Evolutionary conservation across 2,888 invertebrate genomes (phyloP), one percentile per base, ranked within the genome.

Genomic region (Ganaspis brasiliensis): DNA sequence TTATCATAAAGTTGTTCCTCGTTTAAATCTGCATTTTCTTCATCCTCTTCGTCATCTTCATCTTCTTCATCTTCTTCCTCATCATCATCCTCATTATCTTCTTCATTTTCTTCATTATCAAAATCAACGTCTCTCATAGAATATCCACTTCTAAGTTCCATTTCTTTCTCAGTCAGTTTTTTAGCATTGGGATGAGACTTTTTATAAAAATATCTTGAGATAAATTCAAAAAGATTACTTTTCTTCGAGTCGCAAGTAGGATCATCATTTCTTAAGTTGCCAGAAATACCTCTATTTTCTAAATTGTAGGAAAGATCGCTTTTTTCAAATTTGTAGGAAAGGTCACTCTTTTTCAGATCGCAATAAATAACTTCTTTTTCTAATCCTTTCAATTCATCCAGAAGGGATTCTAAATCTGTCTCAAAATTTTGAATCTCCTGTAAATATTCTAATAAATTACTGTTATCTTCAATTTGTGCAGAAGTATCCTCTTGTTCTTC

Each of bases 71-170:
- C n/a, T n/a, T n/a, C n/a, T n/a, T n/a, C n/a, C n/a, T n/a, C n/a
- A n/a, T n/a, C n/a, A n/a, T n/a, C n/a, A n/a, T n/a, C n/a, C n/a
- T n/a, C 87, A 81, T 56, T 76, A 76, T 75, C 45, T 86, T 72
- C 80, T 0, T 77, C 74, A 82, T 92, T 89, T 83, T 90, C 90
- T 40, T 84, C 72, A 24, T 92, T 92, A 89, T 89, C 89, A 86
- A 92, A 84, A 91, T n/a, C n/a, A n/a, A n/a, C n/a, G n/a, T n/a
- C n/a, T n/a, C 79, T 79, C 89, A 92, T 73, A 88, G 82, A 80
- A 31, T 89, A 89, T 86, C 93, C 92, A 80, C 91, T 90, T 82
- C 92, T 92, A 31, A 93, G 85, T 89, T 94, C 93, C 81, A 93
- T 89, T 76, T 87, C 92, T 85, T 93, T 92, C 72, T 93, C 93